Base-by-base conservation (phyloP, 2,113 vertebrate genomes). In the Mola mola region DNA sequence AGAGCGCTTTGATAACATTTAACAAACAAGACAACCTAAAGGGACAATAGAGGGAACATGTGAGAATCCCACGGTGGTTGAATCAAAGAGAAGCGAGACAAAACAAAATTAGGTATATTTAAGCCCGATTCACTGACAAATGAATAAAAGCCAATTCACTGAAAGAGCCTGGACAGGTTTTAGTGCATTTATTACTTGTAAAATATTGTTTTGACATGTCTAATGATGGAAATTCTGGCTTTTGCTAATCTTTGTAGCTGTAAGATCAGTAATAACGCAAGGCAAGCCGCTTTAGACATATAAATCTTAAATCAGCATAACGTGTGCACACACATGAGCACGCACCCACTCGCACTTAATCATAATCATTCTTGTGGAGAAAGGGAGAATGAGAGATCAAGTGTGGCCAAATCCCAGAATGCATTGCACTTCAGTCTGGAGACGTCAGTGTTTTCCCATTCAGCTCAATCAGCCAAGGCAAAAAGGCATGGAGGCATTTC, bases 381-480 rank as follows among this genome's bases (percentile, higher is more conserved):
- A 72, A 75, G 43, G 62, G 76, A 75, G 75, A 75, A 55, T 49
- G 57, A 75, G 75, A 81, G 76, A 82, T 83, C 85, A 83, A 67
- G 65, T 72, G 79, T 77, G 72, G 67, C 78, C 68, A 79, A 72
- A 65, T 84, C 85, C 89, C 87, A 84, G 78, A 81, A 87, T 88
- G 86, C 81, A 83, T 20, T 72, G 77, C 75, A 75, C 77, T 64
- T 66, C 69, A 40, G 68, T 66, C 75, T 72, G n/a, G n/a, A n/a
- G n/a, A n/a, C n/a, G n/a, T n/a, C n/a, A n/a, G n/a, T n/a, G n/a
- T n/a, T n/a, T n/a, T n/a, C n/a, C n/a, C 62, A n/a, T 63, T 48
- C 11, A 75, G 78, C 75, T 84, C 85, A 84, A 86, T 80, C 82
- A 74, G 75, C n/a, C n/a, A n/a, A n/a, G n/a, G n/a, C n/a, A n/a